These are phyloP conservation scores for Onychomys arenicola DNA, from an alignment of 2,797 vertebrate species.

Conservation along the genomic window DNA sequence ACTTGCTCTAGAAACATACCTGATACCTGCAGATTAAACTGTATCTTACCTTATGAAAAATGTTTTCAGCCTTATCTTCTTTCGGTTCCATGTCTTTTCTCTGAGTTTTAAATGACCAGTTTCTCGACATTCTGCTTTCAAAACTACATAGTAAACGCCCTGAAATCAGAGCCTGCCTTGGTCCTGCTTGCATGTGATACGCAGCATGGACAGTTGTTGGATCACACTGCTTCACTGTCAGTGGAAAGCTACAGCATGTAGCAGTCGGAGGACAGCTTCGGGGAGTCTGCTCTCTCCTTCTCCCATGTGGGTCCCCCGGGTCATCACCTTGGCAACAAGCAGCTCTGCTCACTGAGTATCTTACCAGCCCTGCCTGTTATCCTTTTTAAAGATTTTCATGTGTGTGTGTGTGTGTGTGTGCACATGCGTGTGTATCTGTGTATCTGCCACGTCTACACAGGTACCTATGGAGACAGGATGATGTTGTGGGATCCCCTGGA, in stretches of 20 bases:
- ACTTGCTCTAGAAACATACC: not conserved
- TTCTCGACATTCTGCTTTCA: slow-evolving; percentile 1
- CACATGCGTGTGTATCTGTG: not conserved
- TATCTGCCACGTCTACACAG: not conserved
- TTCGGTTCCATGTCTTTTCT: not conserved
- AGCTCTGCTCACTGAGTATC: not conserved
- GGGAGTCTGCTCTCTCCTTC: not conserved
- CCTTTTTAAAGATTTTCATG: not conserved
- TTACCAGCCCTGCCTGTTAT: not conserved
- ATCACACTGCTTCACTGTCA: not conserved
- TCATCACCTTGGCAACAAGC: not conserved
- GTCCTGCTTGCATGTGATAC: not conserved
- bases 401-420: not conserved
- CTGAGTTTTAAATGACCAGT: not conserved
- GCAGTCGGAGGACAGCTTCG: not conserved
- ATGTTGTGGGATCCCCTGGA: not conserved
- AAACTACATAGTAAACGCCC: not conserved
- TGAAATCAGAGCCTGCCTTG: slow-evolving; percentile 13
- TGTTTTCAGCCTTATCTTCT: not conserved
- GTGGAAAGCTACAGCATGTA: not conserved
- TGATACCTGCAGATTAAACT: not conserved
- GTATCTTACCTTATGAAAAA: slow-evolving; percentile 6
- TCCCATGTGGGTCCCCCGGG: not conserved
- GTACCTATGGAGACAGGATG: too few relatives aligned
- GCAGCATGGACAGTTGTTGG: not conserved